Evolutionary conservation across 2,113 vertebrate species (phyloP).

Genomic region (Carlito syrichta): DNA sequence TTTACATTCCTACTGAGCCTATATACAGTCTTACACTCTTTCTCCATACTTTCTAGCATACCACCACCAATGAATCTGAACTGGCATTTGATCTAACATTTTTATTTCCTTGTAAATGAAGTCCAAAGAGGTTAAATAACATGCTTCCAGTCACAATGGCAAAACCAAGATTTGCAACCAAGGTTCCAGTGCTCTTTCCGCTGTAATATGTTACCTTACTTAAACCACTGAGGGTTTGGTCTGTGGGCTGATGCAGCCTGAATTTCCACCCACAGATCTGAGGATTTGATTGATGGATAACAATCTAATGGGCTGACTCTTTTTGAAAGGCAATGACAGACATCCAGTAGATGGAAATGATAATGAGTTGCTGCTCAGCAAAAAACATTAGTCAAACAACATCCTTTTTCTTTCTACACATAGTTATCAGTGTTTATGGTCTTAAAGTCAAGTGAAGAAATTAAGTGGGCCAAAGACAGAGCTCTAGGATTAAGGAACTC

Average conservation of each 20-base stretch:
- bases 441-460: slow-evolving; percentile 18
- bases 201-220: not conserved
- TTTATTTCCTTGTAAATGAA: slow-evolving; percentile 4
- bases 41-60: not conserved
- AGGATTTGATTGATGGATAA: not conserved
- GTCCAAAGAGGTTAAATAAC: not conserved
- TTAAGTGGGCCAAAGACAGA: not conserved
- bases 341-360: not conserved
- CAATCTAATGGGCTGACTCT: not conserved
- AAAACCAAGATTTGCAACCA: not conserved
- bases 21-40: not conserved
- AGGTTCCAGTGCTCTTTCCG: not conserved
- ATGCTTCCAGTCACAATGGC: not conserved
- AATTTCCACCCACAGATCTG: not conserved
- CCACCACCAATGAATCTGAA: not conserved
- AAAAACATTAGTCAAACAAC: not conserved
- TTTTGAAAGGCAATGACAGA: not conserved
- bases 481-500: not conserved
- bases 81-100: not conserved
- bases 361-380: not conserved
- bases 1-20: not conserved
- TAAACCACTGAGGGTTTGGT: not conserved
- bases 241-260: not conserved
- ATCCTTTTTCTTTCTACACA: not conserved
- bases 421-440: not conserved